Base-by-base conservation (phyloP, 2,113 vertebrate genomes). In the Ochotona curzoniae region DNA sequence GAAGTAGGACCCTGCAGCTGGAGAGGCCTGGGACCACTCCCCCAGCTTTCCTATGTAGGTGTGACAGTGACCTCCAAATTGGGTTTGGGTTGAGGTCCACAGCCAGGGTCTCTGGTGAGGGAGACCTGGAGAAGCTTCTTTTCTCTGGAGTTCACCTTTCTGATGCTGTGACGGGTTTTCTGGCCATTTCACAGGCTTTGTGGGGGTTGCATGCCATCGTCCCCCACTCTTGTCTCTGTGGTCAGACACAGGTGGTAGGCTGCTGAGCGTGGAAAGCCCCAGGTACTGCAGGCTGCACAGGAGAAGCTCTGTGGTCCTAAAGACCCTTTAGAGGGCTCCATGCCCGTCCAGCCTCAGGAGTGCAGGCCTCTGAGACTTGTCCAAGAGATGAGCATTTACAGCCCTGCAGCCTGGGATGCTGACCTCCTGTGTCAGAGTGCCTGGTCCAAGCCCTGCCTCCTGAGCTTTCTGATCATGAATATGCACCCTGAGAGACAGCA, bases 241-340 rank as follows among this genome's bases (percentile, higher is more conserved):
- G 25, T 76, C 2, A 4, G 87, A 57, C 15, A 5, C 8, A 1
- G 28, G 60, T 0, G 1, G 18, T 7, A 15, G 13, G 57, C 57
- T 83, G 49, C 20, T 69, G 28, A 8, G 7, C 5, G 7, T 2
- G 2, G 57, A 54, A 80, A 61, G 30, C 35, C n/a, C 74, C 63
- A 17, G 66, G 21, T 2, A 25, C 20, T 0, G 5, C 0, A 0
- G 60, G 47, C n/a, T 44, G 13, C 6, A 4, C 0, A 7, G 4
- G 60, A 76, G 25, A 38, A 75, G 28, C 26, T n/a, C 47, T 0
- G 0, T 5, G 0, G 26, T 8, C 13, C 1, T 6, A 11, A 18
- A 60, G 70, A 79, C 60, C 30, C 61, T 17, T 76, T 25, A 70
- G 6, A 21, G 83, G 82, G 14, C 60, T 70, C n/a, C 30, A 32